Evolutionary conservation across 2,113 vertebrate species (phyloP).

Genomic region (Mormoops blainvillei): DNA sequence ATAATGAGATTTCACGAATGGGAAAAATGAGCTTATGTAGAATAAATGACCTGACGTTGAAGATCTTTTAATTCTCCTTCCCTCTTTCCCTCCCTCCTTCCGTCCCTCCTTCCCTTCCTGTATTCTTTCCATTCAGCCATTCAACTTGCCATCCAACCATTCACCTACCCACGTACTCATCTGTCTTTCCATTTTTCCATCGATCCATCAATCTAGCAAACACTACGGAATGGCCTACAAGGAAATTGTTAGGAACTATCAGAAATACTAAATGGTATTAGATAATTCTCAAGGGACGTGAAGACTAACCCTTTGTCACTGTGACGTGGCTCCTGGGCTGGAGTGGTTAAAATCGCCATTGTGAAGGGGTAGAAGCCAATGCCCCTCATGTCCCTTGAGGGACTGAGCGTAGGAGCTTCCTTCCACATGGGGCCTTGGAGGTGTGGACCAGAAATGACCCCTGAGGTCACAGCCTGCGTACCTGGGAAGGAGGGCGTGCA

Average conservation of each 20-base stretch:
- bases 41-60: background rate
- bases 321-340: background rate
- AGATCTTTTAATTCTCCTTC: background rate
- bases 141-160: background rate
- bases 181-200: background rate
- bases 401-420: background rate
- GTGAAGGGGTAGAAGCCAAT: background rate
- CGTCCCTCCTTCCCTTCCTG: background rate
- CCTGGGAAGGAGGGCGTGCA: background rate
- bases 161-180: background rate
- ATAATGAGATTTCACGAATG: background rate
- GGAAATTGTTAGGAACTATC: background rate
- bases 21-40: background rate
- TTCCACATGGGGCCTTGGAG: background rate
- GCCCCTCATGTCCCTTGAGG: background rate
- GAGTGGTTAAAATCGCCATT: background rate
- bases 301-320: background rate
- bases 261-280: background rate
- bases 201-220: background rate
- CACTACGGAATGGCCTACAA: background rate
- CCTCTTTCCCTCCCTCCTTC: too few relatives aligned
- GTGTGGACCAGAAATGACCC: background rate
- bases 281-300: background rate
- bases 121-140: too few relatives aligned
- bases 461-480: background rate